Evolutionary conservation across 2,797 vertebrate genomes (phyloP), one percentile per base, ranked within the genome.

Genomic region (Halcyon badia): DNA sequence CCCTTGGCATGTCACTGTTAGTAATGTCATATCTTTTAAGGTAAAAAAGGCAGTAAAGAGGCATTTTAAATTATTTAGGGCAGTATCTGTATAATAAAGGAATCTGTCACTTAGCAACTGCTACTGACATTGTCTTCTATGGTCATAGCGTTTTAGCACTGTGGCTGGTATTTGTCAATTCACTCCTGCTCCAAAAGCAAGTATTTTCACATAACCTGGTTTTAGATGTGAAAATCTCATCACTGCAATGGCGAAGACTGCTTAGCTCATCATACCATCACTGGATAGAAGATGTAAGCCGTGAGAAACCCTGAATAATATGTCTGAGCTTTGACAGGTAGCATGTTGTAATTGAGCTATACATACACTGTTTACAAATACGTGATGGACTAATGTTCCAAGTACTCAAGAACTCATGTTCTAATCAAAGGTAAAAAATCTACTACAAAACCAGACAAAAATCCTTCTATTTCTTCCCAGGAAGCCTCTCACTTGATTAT

Each of bases 31-130:
- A 44, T 85, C 60, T 90, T 83, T 91, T 54, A 91, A 81, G 31
- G n/a, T 68, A n/a, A 71, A 89, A 66, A 39, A 56, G 26, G 5
- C 69, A 35, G 22, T 73, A 35, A 82, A 72, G 39, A 42, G 19
- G 25, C 25, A 46, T 13, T 20, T 26, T 88, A 75, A 75, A 56
- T 83, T 76, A 86, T 91, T 90, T 70, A 86, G 70, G 77, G 16
- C 56, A n/a, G 46, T 70, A 51, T 73, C 73, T 76, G 25, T 87
- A 49, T 65, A 70, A 88, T 78, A 87, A 89, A 84, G 48, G 51
- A 87, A 66, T 39, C 4, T 46, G 18, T 90, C 86, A 88, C 90
- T 88, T 83, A 83, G 93, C 72, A 94, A 78, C 87, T 75, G 65
- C 69, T 91, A 24, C 61, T 90, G 87, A 83, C 68, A 21, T 77